Percentiles rank a stretch among this genome's conserved stretches.
These are phyloP conservation scores for Tribolium freemani DNA, from an alignment of 2,888 invertebrate species.

Conservation along the genomic window DNA sequence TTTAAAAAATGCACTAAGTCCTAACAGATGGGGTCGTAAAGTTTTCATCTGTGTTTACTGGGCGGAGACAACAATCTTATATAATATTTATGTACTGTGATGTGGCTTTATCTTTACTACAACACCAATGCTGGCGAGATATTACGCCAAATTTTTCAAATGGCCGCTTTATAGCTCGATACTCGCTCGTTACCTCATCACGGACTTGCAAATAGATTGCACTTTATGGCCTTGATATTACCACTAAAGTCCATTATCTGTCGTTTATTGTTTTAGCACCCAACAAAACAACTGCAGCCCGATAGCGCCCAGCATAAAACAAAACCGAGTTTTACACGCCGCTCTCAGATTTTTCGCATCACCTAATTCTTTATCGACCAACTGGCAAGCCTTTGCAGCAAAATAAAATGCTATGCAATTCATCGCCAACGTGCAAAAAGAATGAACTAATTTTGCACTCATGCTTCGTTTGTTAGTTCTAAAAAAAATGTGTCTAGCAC, in stretches of 20 bases:
- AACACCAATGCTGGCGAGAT: constrained; percentile 19
- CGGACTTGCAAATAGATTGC: constrained; percentile 23
- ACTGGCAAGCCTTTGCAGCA: too few relatives aligned
- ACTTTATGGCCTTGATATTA: constrained; percentile 16
- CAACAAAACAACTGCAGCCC: constrained; percentile 13
- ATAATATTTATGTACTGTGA: constrained; percentile 43
- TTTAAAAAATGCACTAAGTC: constrained; percentile 39
- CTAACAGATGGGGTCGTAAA: constrained; percentile 44
- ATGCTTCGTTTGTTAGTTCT: too few relatives aligned
- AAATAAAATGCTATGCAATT: too few relatives aligned
- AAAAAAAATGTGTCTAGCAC: too few relatives aligned
- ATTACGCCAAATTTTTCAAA: constrained; percentile 25
- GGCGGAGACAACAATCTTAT: constrained; percentile 42
- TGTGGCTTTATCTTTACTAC: constrained; percentile 32
- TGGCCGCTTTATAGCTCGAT: constrained; percentile 22
- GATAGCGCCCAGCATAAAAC: constrained; percentile 9
- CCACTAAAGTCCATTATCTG: constrained; percentile 22
- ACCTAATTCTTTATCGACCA: neutral
- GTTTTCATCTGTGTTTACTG: constrained; percentile 45
- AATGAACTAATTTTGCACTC: too few relatives aligned
- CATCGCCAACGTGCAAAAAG: too few relatives aligned
- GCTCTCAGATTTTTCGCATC: neutral
- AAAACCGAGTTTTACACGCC: neutral
- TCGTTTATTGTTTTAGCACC: constrained; percentile 21
- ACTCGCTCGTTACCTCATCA: constrained; percentile 17